Evolutionary conservation across 2,797 vertebrate species (phyloP).

Genomic region (Chrysocyon brachyurus): DNA sequence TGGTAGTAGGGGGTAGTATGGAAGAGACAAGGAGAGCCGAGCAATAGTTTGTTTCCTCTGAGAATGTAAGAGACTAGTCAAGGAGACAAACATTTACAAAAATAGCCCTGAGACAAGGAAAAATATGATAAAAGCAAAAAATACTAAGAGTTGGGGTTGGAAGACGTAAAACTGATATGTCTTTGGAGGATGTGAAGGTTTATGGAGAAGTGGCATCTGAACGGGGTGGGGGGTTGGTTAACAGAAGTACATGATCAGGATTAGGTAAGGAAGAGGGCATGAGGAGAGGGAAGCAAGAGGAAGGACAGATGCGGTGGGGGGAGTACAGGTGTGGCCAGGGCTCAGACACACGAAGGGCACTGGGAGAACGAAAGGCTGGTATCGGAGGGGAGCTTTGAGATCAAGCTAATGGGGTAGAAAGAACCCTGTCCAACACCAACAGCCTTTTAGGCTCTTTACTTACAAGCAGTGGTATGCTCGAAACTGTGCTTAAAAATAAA

Average conservation of each 20-base stretch:
- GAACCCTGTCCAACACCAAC: neutral
- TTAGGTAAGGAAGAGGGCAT: neutral
- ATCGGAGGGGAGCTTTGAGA: neutral
- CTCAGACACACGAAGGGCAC: neutral
- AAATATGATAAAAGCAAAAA: neutral
- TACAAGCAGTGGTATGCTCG: neutral
- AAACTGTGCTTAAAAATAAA: neutral
- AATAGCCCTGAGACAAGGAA: neutral
- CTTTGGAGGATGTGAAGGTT: neutral
- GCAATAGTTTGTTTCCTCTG: neutral
- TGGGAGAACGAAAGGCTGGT: neutral
- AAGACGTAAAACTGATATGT: neutral
- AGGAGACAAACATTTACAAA: neutral
- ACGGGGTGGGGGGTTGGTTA: neutral
- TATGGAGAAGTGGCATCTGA: neutral
- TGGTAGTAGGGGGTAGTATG: no score
- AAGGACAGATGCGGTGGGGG: neutral
- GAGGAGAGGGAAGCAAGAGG: neutral
- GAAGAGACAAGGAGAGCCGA: neutral
- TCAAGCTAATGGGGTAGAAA: neutral
- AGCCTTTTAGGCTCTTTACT: neutral
- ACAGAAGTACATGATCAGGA: neutral
- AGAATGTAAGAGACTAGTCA: neutral
- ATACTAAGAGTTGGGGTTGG: neutral
- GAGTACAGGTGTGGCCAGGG: neutral